Conservation (phyloP, 2,797 vertebrate genomes). For the Rhabdomys pumilio region DNA sequence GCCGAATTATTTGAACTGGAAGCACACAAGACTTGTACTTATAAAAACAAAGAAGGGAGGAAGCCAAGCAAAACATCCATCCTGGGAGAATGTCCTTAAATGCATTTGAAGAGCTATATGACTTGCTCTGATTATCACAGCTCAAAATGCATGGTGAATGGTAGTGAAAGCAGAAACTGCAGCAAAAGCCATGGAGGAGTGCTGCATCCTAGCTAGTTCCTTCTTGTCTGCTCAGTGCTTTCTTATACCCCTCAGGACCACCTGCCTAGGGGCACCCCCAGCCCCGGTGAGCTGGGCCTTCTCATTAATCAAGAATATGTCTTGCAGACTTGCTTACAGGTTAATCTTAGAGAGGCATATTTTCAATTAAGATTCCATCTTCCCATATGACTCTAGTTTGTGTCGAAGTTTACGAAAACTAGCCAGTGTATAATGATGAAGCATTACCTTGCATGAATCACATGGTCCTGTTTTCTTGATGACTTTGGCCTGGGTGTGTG, state of each 20-base stretch:
- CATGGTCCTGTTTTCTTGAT: background rate
- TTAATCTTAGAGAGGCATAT: background rate
- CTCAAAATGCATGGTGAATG: background rate
- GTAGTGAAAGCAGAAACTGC: background rate
- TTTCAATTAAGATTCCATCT: background rate
- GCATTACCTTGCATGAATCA: background rate
- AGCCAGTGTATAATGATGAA: background rate
- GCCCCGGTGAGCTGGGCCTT: background rate
- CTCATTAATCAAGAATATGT: background rate
- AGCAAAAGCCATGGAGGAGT: background rate
- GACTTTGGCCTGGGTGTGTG: background rate
- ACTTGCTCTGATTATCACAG: background rate
- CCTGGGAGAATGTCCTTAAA: background rate
- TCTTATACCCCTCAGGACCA: background rate
- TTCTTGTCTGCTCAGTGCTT: background rate
- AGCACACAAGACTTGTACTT: background rate
- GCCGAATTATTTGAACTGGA: background rate
- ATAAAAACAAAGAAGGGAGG: background rate
- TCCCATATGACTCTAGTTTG: background rate
- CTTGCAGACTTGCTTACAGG: background rate
- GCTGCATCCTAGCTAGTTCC: background rate
- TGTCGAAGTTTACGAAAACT: background rate
- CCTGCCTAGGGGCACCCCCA: background rate
- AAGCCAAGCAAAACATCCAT: background rate
- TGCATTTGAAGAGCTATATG: conserved; percentile 23